Conservation (phyloP, 2,797 vertebrate species). For the Siniperca obscura region DNA sequence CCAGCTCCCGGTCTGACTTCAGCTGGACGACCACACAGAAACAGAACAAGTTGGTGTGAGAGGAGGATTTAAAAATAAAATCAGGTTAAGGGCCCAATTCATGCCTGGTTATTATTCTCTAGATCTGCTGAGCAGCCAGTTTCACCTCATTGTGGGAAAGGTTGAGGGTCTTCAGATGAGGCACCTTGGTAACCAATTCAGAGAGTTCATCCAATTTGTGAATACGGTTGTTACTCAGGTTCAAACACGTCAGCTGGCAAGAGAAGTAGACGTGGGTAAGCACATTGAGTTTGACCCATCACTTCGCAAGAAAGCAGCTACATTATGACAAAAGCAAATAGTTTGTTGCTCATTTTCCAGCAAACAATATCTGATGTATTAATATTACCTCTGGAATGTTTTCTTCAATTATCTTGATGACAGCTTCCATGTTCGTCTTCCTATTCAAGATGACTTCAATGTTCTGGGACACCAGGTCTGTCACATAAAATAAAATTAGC, state of each 20-base stretch:
- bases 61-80: not conserved
- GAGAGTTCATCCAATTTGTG: slow-evolving; percentile 88
- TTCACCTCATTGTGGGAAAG: slow-evolving; percentile 91
- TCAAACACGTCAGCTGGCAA: slow-evolving; percentile 87
- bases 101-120: not conserved
- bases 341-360: not conserved
- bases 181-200: slow-evolving; percentile 86
- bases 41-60: not conserved
- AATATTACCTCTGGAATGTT: slow-evolving; percentile 91
- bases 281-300: not conserved
- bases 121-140: not conserved
- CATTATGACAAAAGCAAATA: not conserved
- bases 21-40: slow-evolving; percentile 77
- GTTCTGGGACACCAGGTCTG: slow-evolving; percentile 90
- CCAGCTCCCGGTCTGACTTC: slow-evolving; percentile 90
- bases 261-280: slow-evolving; percentile 3
- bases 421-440: slow-evolving; percentile 86
- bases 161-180: slow-evolving; percentile 89
- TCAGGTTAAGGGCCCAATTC: not conserved
- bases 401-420: slow-evolving; percentile 91
- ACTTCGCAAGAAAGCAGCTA: not conserved
- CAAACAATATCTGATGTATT: not conserved
- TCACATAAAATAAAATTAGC: not conserved
- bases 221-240: slow-evolving; percentile 91
- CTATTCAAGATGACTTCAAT: slow-evolving; percentile 89